These are phyloP conservation scores for rat (Rattus norvegicus) DNA, from an alignment of 2,113 vertebrate species.

Conservation along the genomic window DNA sequence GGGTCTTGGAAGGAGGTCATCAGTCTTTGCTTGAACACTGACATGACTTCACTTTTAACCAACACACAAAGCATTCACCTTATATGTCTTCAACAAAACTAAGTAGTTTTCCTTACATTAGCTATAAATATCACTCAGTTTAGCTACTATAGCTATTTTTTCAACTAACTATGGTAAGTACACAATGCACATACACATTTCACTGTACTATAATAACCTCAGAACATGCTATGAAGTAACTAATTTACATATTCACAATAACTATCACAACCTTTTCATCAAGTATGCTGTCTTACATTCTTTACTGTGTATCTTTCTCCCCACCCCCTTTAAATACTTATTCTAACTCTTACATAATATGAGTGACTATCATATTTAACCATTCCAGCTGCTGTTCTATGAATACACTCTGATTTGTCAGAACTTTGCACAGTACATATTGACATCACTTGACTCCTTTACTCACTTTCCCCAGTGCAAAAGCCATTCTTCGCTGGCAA, in stretches of 20 bases:
- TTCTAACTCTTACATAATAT: background rate
- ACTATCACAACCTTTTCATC: background rate
- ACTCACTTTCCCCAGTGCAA: background rate
- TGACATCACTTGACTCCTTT: background rate
- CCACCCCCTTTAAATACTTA: background rate
- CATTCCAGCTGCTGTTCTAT: background rate
- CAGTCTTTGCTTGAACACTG: background rate
- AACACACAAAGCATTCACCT: background rate
- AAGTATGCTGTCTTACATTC: background rate
- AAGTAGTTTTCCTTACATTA: background rate
- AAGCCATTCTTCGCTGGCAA: background rate
- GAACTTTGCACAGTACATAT: background rate
- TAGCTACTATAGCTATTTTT: background rate
- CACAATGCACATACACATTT: background rate
- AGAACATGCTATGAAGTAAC: background rate
- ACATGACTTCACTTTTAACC: background rate
- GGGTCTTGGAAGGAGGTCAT: background rate
- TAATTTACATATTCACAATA: background rate
- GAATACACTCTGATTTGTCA: background rate
- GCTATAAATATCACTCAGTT: background rate
- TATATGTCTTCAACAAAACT: slow-evolving; percentile 18
- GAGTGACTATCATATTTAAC: background rate
- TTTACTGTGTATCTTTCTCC: background rate
- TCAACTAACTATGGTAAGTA: background rate
- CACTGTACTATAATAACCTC: background rate